phyloP scores from a whole-genome alignment of 1,140 invertebrate species.

The Parapsyche elsis region DNA sequence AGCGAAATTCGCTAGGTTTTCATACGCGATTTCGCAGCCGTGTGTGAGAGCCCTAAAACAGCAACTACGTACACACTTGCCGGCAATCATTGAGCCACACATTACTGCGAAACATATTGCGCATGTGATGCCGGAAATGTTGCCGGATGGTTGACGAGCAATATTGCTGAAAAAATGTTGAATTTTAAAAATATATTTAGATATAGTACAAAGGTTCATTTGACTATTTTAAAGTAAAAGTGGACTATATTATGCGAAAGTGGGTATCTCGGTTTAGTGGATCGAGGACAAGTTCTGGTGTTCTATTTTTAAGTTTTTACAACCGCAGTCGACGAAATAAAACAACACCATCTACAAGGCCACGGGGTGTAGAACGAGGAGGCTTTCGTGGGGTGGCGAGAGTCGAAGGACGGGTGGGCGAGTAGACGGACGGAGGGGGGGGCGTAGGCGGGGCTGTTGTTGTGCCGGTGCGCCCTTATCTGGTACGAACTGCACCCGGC shows the following conservation, averaged over 20 bases:
- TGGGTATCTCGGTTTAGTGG: background rate
- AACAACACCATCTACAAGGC: constrained; percentile 45
- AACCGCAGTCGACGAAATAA: constrained; percentile 37
- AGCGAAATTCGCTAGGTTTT: no score
- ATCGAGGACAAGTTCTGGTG: constrained; percentile 14
- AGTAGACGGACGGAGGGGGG: constrained; percentile 52
- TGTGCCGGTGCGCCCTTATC: constrained; percentile 45
- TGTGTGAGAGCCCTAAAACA: no score
- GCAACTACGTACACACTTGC: no score
- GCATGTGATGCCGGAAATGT: no score
- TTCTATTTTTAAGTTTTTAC: constrained; percentile 48
- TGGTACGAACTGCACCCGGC: constrained; percentile 21
- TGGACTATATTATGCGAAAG: background rate
- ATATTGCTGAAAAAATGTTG: no score
- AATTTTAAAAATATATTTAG: no score
- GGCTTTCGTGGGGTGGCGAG: constrained; percentile 45
- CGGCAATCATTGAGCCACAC: no score
- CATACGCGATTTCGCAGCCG: no score
- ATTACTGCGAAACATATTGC: no score
- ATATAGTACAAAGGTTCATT: no score
- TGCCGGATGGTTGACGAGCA: no score
- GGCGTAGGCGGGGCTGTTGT: constrained; percentile 49
- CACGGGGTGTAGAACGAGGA: constrained; percentile 46
- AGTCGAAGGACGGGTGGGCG: constrained; percentile 11
- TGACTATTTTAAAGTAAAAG: no score